Evolutionary conservation across 1,140 invertebrate species (phyloP).

Genomic region (Propsilocerus akamusi): DNA sequence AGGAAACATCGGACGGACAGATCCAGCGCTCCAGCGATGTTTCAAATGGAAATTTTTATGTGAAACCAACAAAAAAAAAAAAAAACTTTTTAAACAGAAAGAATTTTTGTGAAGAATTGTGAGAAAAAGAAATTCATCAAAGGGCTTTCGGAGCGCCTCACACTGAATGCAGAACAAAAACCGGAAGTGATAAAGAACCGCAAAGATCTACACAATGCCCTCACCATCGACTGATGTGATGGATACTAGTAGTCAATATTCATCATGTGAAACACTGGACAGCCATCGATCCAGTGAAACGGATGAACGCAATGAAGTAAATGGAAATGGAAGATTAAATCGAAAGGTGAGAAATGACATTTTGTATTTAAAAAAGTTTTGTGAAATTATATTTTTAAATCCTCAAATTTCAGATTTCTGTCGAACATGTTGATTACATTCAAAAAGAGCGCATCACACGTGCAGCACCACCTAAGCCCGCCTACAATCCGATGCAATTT

Average conservation of each 20-base stretch:
- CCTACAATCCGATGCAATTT: slow-evolving; percentile 74
- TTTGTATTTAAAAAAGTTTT: slow-evolving; percentile 4
- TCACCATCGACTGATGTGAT: background rate
- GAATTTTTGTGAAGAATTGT: background rate
- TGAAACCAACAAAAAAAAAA: too few relatives aligned
- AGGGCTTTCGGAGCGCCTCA: too few relatives aligned
- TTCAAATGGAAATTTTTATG: too few relatives aligned
- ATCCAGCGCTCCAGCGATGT: too few relatives aligned
- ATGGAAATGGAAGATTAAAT: background rate
- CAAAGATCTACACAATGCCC: background rate
- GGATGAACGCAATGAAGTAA: background rate
- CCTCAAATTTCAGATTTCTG: slow-evolving; percentile 19
- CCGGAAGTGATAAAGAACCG: background rate
- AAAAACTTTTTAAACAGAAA: too few relatives aligned
- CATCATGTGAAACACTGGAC: background rate
- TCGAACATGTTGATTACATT: slow-evolving; percentile 22
- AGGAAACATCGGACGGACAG: too few relatives aligned
- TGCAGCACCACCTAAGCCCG: slow-evolving; percentile 51
- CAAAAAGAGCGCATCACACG: slow-evolving; percentile 26
- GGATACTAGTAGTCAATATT: slow-evolving; percentile 1
- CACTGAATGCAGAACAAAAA: background rate
- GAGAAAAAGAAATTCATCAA: background rate
- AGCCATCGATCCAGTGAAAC: background rate
- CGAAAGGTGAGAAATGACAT: background rate
- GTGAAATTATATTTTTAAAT: slow-evolving; percentile 4